Base-by-base conservation (phyloP, 2,113 vertebrate species). In the Megalops atlanticus region DNA sequence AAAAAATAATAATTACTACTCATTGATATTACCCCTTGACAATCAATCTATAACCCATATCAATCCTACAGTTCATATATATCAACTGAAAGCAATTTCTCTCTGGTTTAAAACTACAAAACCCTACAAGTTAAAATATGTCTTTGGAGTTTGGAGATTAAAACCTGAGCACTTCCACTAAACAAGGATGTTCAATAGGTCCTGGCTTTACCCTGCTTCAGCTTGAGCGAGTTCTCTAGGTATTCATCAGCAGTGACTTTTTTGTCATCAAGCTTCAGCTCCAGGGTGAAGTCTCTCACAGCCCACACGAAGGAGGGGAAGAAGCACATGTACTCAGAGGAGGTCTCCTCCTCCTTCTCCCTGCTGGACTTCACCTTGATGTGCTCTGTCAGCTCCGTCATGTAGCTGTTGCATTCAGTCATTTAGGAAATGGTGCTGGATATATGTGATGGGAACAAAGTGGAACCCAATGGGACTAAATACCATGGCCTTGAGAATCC, bases 281-380 rank as follows among this genome's bases (percentile, higher is more conserved):
- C 40, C 12, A 92, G 39, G 0, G 0, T 80, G 77, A 93, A 92
- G 81, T 93, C 92, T 3, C 89, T 86, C 15, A 92, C 81, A 38
- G 78, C 45, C 90, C 90, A 91, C 12, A 93, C 49, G 58, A 93
- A 91, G 2, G 86, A 80, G 35, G 92, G 92, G 71, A 95, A 93
- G 81, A 92, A 85, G 4, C 76, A 77, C 36, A 87, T 82, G 76
- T 92, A 93, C 2, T 92, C 83, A 0, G 70, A 24, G 0, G 88
- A 86, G 6, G 58, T n/a, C 1, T 89, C 83, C 0, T 85, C 76
- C 4, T 81, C 35, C 3, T 80, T 35, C 15, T 58, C 68, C 12
- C 2, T 14, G 1, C 39, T 8, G 2, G 92, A 81, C 80, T 91
- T 95, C 24, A 88, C 76, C 47, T 83, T 89, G 81, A 94, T 93